These are phyloP conservation scores for Tyrophagus putrescentiae DNA, from an alignment of 1,140 invertebrate species.

Conservation along the genomic window DNA sequence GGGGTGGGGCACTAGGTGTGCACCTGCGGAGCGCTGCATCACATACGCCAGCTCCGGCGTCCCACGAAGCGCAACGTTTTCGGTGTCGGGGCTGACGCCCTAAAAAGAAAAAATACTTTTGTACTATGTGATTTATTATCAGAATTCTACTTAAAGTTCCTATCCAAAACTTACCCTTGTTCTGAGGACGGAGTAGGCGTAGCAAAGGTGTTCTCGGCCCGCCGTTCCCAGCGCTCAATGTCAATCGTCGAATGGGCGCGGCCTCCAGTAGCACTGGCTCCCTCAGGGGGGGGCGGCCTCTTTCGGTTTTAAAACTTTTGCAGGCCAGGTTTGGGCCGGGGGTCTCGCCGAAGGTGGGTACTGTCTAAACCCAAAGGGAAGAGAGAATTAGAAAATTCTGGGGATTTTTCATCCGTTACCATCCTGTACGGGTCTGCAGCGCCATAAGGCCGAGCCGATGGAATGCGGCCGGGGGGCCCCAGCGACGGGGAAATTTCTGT, in stretches of 20 bases:
- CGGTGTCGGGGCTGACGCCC: conserved; percentile 80
- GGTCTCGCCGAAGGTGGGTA: conserved; percentile 78
- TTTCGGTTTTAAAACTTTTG: conserved; percentile 46
- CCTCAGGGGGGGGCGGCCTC: conserved; percentile 51
- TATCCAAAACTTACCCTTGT: conserved; percentile 42
- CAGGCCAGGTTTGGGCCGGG: conserved; percentile 59
- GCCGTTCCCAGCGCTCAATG: conserved; percentile 47
- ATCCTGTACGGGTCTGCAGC: conserved; percentile 31
- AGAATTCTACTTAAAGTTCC: conserved; percentile 13
- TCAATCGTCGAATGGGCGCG: conserved; percentile 72
- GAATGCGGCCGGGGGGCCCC: conserved; percentile 60
- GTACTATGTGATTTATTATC: no score
- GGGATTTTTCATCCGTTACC: conserved; percentile 26
- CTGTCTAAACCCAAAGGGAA: conserved; percentile 53
- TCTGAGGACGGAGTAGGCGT: conserved; percentile 59
- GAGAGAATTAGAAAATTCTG: conserved; percentile 12
- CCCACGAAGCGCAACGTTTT: conserved; percentile 74
- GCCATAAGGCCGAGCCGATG: conserved; percentile 46
- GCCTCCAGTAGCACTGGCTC: conserved; percentile 51
- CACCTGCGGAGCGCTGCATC: conserved; percentile 88
- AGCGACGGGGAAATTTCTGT: conserved; percentile 52
- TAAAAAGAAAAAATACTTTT: conserved; percentile 36
- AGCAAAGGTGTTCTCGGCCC: conserved; percentile 64
- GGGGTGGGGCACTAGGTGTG: conserved; percentile 87
- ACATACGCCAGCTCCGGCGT: conserved; percentile 82